Percentiles rank a stretch among this genome's conserved stretches.
phyloP scores from a whole-genome alignment of 2,797 vertebrate genomes.

The Gobionotothen gibberifrons region DNA sequence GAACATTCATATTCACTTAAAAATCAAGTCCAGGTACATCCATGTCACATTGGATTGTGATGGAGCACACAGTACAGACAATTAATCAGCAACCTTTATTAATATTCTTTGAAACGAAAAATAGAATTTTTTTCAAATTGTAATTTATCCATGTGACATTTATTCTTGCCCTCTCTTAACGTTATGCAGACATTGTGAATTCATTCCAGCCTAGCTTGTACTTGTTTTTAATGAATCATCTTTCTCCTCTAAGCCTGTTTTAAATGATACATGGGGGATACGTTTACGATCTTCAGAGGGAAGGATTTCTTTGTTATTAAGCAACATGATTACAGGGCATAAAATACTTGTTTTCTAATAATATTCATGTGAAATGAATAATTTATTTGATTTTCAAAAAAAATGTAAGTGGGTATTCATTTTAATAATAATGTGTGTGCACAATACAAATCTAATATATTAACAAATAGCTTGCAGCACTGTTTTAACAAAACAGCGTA shows the following conservation, averaged over 20 bases:
- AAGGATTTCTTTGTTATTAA: conserved; percentile 3
- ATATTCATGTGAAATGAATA: not conserved
- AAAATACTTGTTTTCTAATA: not conserved
- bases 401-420: not conserved
- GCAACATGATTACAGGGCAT: not conserved
- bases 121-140: not conserved
- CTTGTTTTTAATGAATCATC: conserved; percentile 17
- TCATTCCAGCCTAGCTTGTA: not conserved
- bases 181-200: not conserved
- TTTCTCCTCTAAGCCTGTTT: not conserved
- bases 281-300: not conserved
- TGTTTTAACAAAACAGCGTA: no score
- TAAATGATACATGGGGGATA: conserved; percentile 7
- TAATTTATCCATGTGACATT: not conserved
- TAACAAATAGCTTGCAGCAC: no score
- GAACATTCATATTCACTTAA: not conserved
- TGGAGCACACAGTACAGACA: not conserved
- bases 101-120: not conserved
- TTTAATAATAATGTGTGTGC: no score
- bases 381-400: not conserved
- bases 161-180: not conserved
- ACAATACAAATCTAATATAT: no score
- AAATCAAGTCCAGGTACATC: not conserved
- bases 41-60: not conserved
- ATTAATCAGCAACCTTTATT: conserved; percentile 1